Evolutionary conservation across 2,797 vertebrate species (phyloP), one percentile per base, ranked within the genome.

Genomic region (Buphagus erythrorhynchus): DNA sequence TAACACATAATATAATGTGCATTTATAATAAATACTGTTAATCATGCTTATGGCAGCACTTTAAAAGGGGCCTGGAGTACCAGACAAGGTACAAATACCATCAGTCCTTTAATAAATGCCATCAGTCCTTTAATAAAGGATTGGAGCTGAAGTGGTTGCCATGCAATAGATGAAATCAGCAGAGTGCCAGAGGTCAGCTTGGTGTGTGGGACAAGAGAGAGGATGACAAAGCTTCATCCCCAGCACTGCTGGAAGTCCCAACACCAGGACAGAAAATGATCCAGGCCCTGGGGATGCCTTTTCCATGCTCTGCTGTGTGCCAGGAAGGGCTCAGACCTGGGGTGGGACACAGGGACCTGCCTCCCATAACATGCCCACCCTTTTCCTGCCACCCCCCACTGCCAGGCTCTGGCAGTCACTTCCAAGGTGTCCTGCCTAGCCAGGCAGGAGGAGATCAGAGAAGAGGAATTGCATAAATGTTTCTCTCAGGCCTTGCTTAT

Each of bases 221-320:
- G 43, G 31, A 62, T 0, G 2, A 2, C n/a, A 9, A 4, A 63
- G 11, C 16, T 51, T 49, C 51, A 48, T 7, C n/a, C 35, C 26
- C 40, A 54, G 17, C 11, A 16, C 35, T 18, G 31, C 0, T 40
- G 43, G 11, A 6, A 57, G 16, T 3, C 43, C 5, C 45, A 89
- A 2, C 0, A 0, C 11, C 18, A 26, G 0, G 0, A 5, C 0
- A 2, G 35, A 68, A 28, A 36, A 61, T 3, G 35, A 81, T 1
- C 13, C 48, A 67, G 10, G 40, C 14, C 14, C 16, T n/a, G 38
- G 17, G 7, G 6, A 35, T 25, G 19, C 26, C 12, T 76, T 61
- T 57, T 38, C 9, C 33, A 8, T 0, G 1, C 29, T 12, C 29
- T 33, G 29, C 55, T 24, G 3, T 3, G 24, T 26, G 36, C 43